A percentile compares a stretch with the other conserved stretches of the same genome.
phyloP scores from a whole-genome alignment of 30 jellyfish, hydroid and myxozoan species.

The Mastigias papua region DNA sequence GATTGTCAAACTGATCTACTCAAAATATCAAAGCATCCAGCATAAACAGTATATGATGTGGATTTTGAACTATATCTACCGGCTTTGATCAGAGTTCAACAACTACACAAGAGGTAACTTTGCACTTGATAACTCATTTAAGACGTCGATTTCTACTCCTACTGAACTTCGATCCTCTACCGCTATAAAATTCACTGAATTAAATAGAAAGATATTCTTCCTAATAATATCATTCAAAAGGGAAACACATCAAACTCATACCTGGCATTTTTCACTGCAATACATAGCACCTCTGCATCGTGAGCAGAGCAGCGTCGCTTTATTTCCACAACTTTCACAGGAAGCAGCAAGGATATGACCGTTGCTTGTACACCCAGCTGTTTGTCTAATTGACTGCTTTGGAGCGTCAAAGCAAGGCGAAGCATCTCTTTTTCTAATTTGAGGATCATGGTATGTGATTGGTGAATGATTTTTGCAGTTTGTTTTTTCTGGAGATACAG shows the following conservation, averaged over 20 bases:
- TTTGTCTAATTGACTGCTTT: background rate
- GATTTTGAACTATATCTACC: too few species aligned
- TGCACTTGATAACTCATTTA: too few species aligned
- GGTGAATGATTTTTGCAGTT: background rate
- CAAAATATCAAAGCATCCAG: too few species aligned
- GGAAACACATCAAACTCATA: constrained; percentile 10
- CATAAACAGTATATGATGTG: too few species aligned
- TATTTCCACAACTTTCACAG: constrained; percentile 72
- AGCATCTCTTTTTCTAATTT: background rate
- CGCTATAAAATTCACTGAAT: too few species aligned
- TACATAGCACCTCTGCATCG: constrained; percentile 93
- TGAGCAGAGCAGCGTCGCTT: constrained; percentile 83
- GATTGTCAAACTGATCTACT: too few species aligned
- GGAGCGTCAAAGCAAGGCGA: background rate
- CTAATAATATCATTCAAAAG: background rate
- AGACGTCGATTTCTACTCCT: too few species aligned
- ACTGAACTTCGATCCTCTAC: too few species aligned
- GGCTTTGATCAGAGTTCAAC: too few species aligned
- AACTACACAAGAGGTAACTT: too few species aligned
- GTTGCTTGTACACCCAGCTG: background rate
- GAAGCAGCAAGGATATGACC: background rate
- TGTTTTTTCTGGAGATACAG: background rate
- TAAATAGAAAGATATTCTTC: too few species aligned
- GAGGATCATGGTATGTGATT: background rate
- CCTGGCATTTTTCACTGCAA: constrained; percentile 94